These are phyloP conservation scores for Neosilurus mollespiculum DNA, from an alignment of 2,797 vertebrate genomes.

Conservation along the genomic window DNA sequence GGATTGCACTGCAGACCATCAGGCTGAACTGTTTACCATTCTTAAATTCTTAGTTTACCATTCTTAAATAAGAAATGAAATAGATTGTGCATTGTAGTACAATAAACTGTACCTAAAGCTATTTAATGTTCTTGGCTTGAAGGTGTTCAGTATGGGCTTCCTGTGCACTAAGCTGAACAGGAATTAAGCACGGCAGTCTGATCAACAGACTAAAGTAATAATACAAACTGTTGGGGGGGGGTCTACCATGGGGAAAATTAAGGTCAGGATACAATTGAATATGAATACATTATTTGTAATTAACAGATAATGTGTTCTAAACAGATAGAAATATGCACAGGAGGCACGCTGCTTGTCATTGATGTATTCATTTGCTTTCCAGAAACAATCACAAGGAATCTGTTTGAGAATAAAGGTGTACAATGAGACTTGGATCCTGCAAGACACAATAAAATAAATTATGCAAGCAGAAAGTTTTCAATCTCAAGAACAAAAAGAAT, in stretches of 20 bases:
- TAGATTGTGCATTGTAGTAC: not conserved
- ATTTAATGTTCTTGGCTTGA: not conserved
- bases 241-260: not conserved
- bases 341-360: not conserved
- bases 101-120: not conserved
- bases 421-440: not conserved
- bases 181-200: not conserved
- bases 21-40: too few species aligned
- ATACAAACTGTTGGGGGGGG: not conserved
- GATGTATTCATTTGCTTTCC: not conserved
- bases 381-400: not conserved
- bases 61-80: not conserved
- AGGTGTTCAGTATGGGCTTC: not conserved
- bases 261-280: not conserved
- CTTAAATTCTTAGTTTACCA: too few species aligned
- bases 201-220: not conserved
- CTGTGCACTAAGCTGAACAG: not conserved
- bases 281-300: not conserved
- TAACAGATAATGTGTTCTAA: not conserved
- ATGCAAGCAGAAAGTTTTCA: not conserved
- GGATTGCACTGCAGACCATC: too few species aligned
- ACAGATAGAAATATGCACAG: not conserved
- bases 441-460: not conserved
- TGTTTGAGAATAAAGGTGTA: not conserved
- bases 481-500: too few species aligned